Base-by-base conservation (phyloP, 1,140 invertebrate genomes). In the Aphis craccivora region DNA sequence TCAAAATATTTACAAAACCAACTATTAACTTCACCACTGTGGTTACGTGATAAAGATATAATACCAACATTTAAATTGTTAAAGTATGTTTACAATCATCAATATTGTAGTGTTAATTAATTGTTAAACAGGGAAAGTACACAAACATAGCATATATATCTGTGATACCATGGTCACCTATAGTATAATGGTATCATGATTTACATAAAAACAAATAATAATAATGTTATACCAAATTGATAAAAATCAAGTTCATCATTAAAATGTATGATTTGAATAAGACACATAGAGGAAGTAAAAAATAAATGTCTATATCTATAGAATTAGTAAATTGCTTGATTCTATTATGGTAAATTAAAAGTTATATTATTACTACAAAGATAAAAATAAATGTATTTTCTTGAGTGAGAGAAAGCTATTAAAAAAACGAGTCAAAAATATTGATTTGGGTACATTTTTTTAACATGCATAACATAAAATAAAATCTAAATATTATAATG, bases 1-100 rank as follows among this genome's bases (percentile, higher is more conserved):
- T 97, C 97, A 6, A 96, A 97, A 94, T 97, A 97, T 95, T 95
- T 98, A 37, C 97, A 98, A 94, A 96, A 97, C 94, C 98, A 99
- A 95, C 96, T 99, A 94, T 95, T 97, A 25, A 97, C 97, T 0
- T 97, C 97, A 94, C 98, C 98, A 1, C 95, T 98, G 8, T 99
- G 98, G 98, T 95, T 97, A 23, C 96, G 98, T 94, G 96, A 98
- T 91, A 95, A 96, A 95, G 97, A 98, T 95, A 95, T 96, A 23
- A 96, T 96, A 94, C 96, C 97, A 18, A 95, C 95, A 55, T 97
- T 97, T 94, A 95, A 96, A 89, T 55, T 95, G 40, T 88, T 95
- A 35, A 87, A 94, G 83, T 48, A 86, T 30, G 37, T 86, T 30
- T 0, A 84, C 30, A 51, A 53, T 45, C 3, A 86, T 30, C n/a